Conservation (phyloP, 2,888 invertebrate genomes). For the Troides helena region DNA sequence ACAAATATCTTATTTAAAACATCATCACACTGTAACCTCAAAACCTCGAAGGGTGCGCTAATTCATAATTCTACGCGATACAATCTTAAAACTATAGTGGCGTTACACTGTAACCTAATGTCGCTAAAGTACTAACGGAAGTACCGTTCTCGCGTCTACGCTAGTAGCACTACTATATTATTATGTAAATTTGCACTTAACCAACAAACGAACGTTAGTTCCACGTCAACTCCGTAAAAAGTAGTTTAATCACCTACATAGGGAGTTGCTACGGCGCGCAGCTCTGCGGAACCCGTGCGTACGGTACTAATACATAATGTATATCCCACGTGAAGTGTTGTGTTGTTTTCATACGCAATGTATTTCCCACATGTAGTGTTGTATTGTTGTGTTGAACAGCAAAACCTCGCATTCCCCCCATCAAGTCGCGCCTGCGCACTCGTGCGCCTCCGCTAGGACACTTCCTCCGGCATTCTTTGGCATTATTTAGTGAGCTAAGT, state of each 20-base stretch:
- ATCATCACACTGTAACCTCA: conserved; percentile 44
- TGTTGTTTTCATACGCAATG: too few species aligned
- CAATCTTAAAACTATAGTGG: conserved; percentile 60
- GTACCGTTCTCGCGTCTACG: conserved; percentile 58
- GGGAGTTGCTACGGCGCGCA: conserved; percentile 61
- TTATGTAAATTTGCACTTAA: conserved; percentile 70
- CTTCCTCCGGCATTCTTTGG: conserved; percentile 73
- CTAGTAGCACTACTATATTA: conserved; percentile 70
- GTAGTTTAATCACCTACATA: conserved; percentile 58
- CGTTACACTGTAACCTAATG: conserved; percentile 60
- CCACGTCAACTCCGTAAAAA: conserved; percentile 61
- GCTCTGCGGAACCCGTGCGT: conserved; percentile 46
- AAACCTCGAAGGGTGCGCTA: conserved; percentile 40
- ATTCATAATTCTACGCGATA: conserved; percentile 43
- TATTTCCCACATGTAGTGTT: too few species aligned
- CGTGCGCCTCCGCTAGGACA: conserved; percentile 51
- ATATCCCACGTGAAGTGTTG: not conserved
- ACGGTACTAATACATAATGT: conserved; percentile 16
- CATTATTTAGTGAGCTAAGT: conserved; percentile 76
- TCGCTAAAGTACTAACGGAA: conserved; percentile 45
- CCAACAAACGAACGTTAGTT: conserved; percentile 35
- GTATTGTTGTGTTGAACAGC: conserved; percentile 47
- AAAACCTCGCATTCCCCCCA: conserved; percentile 58
- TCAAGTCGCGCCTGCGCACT: conserved; percentile 53
- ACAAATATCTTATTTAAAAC: conserved; percentile 35